Conservation (phyloP, 2,797 vertebrate species). For the Pseudocheirus occidentalis region DNA sequence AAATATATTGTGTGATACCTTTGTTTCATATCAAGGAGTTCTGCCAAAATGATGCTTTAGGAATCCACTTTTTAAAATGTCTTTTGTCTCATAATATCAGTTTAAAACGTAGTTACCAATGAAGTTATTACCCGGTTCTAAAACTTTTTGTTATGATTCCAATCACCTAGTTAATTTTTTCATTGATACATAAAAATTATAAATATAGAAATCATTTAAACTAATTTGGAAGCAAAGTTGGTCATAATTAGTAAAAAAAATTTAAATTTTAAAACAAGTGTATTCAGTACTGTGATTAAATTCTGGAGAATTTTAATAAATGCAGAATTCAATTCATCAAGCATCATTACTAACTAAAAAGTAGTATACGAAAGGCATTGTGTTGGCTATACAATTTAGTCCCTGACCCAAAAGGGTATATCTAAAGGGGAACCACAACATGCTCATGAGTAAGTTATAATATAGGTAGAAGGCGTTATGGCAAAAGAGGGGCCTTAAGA, state of each 20-base stretch:
- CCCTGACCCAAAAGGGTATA: neutral
- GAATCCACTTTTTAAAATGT: neutral
- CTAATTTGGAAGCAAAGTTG: neutral
- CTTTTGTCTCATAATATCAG: neutral
- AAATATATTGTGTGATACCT: slow-evolving; percentile 61
- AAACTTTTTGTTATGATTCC: neutral
- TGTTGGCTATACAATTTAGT: neutral
- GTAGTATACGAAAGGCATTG: neutral
- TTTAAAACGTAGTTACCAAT: neutral
- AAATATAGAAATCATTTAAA: neutral
- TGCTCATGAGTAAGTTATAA: neutral
- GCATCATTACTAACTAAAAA: neutral
- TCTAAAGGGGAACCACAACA: neutral
- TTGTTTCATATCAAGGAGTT: slow-evolving; percentile 61
- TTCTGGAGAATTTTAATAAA: neutral
- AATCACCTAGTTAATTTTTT: neutral
- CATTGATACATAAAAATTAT: neutral
- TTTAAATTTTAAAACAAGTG: neutral
- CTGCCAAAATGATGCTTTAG: slow-evolving; percentile 47
- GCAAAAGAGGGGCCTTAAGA: neutral
- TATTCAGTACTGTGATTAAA: neutral
- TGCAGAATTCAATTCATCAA: neutral
- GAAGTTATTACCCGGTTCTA: neutral
- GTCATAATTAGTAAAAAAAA: neutral
- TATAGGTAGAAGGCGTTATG: neutral